Conservation (phyloP, 2,797 vertebrate species). For the Hephaestus fuliginosus region DNA sequence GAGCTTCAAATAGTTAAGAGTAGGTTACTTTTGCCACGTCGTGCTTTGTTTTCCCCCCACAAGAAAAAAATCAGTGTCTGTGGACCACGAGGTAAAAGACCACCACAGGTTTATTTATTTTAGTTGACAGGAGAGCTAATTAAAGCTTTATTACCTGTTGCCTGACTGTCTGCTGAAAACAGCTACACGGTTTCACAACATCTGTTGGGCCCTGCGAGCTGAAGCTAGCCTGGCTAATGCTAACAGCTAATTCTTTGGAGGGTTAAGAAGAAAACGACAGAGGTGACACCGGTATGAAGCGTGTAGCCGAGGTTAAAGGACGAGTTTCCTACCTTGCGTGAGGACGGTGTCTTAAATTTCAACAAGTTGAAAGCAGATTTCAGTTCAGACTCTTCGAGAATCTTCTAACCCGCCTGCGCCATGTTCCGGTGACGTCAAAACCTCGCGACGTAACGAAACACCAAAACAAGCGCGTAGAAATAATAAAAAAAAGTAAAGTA, state of each 20-base stretch:
- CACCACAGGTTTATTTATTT: no score
- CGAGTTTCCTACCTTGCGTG: slow-evolving; percentile 51
- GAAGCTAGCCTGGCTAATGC: slow-evolving; percentile 20
- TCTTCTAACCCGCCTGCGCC: slow-evolving; percentile 52
- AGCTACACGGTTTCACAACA: not conserved
- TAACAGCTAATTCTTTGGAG: slow-evolving; percentile 6
- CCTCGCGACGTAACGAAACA: slow-evolving; percentile 46
- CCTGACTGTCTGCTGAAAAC: not conserved
- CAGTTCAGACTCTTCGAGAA: slow-evolving; percentile 68
- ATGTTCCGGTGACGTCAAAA: slow-evolving; percentile 46
- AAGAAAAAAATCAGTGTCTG: not conserved
- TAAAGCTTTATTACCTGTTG: not conserved
- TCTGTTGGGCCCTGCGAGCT: slow-evolving; percentile 43
- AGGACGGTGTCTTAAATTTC: slow-evolving; percentile 10
- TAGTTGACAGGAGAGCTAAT: not conserved
- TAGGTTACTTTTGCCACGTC: not conserved
- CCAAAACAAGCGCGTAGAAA: slow-evolving; percentile 32
- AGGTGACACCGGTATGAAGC: not conserved
- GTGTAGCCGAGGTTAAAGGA: not conserved
- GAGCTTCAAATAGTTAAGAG: not conserved
- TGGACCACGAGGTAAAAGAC: not conserved
- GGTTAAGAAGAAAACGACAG: no score
- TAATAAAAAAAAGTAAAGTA: no score
- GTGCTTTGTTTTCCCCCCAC: not conserved
- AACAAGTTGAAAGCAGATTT: slow-evolving; percentile 5